Evolutionary conservation across 1,140 invertebrate species (phyloP), one percentile per base, ranked within the genome.

Genomic region (Lineus longissimus): DNA sequence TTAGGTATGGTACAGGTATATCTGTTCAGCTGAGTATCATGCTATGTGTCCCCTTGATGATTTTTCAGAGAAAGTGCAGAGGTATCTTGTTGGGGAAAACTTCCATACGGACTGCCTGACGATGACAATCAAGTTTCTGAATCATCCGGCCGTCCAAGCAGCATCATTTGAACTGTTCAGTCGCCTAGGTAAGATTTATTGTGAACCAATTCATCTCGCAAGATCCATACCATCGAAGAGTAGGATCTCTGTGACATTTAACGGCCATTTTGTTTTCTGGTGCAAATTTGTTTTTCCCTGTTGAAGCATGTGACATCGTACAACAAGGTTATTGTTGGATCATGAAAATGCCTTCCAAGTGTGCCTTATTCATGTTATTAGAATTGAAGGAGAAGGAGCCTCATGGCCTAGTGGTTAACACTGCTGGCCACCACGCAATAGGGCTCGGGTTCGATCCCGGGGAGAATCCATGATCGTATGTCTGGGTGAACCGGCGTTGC

Each of bases 141-240:
- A 63, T 22, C 47, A 61, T 13, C 59, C 59, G 17, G 40, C 41
- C 15, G 40, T 70, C 1, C 69, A 70, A 62, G 30, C 64, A 15
- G 36, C 36, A 56, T 66, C 66, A 13, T 54, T 70, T 2, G 47
- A 41, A 27, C 68, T 70, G 40, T 66, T 68, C 22, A 19, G 58
- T 17, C 22, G 36, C 15, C 55, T 66, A 59, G 69, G 69, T 70
- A 55, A 2, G 51, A 19, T 33, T n/a, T n/a, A n/a, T n/a, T n/a
- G n/a, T n/a, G n/a, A n/a, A n/a, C n/a, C n/a, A n/a, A n/a, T n/a
- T n/a, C n/a, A n/a, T n/a, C n/a, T n/a, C n/a, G n/a, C n/a, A n/a
- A n/a, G n/a, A n/a, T n/a, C n/a, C n/a, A n/a, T n/a, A n/a, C n/a
- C n/a, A n/a, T n/a, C n/a, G n/a, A n/a, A n/a, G n/a, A n/a, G n/a